Evolutionary conservation across 92 coral and sea anemone genomes (phyloP), one percentile per base, ranked within the genome.

Genomic region (Zoanthus solanderi): DNA sequence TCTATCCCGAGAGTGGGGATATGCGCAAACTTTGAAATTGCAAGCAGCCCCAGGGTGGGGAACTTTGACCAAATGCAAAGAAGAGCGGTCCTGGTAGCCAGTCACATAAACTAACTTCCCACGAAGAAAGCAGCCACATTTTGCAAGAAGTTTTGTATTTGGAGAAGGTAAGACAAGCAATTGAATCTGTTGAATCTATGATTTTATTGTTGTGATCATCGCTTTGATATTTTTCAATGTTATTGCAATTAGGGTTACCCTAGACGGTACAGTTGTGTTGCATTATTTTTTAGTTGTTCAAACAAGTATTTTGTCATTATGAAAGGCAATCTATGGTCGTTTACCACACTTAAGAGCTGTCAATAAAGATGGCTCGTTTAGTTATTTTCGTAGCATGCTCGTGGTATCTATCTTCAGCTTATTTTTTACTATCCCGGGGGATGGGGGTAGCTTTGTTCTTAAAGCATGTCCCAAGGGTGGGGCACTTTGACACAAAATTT

Each of bases 241-340:
- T 73, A 73, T 73, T 73, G 78, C 78, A 73, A 73, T 73, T 73
- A 73, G 23, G 78, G 78, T 73, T 73, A 73, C 78, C 78, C 78
- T 0, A 0, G 78, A 73, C 7, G 78, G 78, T 73, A 73, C 78
- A 73, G 78, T 73, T 73, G 78, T 0, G 12, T 73, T 73, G 78
- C 5, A 73, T 73, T 73, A 44, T 72, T 72, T 72, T 5, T 72
- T 53, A 73, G 78, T 73, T 73, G 79, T 75, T 75, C 79, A 75
- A 75, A 75, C 79, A 75, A 75, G 37, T 60, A 75, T 75, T 75
- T 75, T 75, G 80, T 76, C 80, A 76, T 76, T 63, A 52, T 76
- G 80, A 76, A 76, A 50, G 80, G 80, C 80, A 76, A 76, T 76
- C 80, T 76, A 76, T 76, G 65, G 80, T 76, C 65, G 18, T 76